Conservation (phyloP, 2,797 vertebrate genomes). For the Lepilemur ruficaudatus region DNA sequence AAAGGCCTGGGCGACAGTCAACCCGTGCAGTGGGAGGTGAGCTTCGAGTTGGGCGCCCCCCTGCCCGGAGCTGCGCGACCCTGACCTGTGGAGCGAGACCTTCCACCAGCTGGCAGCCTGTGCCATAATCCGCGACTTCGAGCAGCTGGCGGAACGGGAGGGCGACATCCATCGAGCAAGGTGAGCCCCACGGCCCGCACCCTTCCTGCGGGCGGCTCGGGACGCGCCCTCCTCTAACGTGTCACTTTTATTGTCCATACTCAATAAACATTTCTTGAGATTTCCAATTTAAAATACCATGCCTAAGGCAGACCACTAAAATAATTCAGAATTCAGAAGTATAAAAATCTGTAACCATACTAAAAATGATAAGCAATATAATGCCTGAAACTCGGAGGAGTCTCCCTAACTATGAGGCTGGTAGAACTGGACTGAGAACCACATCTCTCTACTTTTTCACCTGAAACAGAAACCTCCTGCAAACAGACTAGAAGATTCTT, state of each 20-base stretch:
- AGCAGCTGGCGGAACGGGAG: constrained; percentile 92
- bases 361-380: background rate
- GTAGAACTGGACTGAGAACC: background rate
- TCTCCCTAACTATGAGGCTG: background rate
- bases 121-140: constrained; percentile 94
- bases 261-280: constrained; percentile 2
- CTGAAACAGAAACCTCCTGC: background rate
- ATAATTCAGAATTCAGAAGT: constrained; percentile 1
- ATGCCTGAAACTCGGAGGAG: background rate
- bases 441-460: background rate
- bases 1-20: constrained; percentile 90
- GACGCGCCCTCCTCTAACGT: background rate
- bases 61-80: constrained; percentile 78
- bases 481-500: background rate
- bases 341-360: background rate
- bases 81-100: constrained; percentile 94
- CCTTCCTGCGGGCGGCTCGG: no score
- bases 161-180: constrained; percentile 94
- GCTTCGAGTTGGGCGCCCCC: constrained; percentile 91
- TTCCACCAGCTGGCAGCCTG: constrained; percentile 95
- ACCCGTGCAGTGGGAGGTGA: constrained; percentile 92
- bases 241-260: background rate
- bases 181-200: constrained; percentile 77
- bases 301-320: background rate
- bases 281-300: constrained; percentile 10